Evolutionary conservation across 2,797 vertebrate species (phyloP).

Genomic region (Onychomys leucogaster): DNA sequence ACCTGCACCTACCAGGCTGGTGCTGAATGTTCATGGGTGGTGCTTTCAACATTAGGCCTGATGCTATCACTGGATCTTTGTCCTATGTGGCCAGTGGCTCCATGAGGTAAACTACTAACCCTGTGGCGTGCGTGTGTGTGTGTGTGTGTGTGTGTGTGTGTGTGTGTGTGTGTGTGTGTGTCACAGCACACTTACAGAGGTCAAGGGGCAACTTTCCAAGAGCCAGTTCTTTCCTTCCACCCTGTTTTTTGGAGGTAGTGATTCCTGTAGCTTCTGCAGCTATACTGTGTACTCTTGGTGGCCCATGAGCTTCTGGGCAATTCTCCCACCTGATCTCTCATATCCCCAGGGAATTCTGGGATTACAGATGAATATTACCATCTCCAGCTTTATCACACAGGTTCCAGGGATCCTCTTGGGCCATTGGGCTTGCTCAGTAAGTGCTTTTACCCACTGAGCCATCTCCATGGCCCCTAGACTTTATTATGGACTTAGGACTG

Average conservation of each 20-base stretch:
- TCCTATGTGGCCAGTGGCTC: slow-evolving; percentile 80
- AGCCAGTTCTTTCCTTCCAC: not conserved
- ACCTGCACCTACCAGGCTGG: slow-evolving; percentile 41
- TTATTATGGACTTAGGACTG: slow-evolving; percentile 65
- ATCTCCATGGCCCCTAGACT: not conserved
- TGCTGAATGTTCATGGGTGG: slow-evolving; percentile 76
- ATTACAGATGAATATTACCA: not conserved
- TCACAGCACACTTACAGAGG: not conserved
- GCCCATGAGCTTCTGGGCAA: not conserved
- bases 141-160: not conserved
- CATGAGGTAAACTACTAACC: slow-evolving; percentile 59
- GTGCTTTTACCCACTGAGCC: not conserved
- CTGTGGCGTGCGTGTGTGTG: not conserved
- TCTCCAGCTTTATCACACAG: not conserved
- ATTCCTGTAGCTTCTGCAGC: not conserved
- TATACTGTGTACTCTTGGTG: too few species aligned
- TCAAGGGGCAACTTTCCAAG: not conserved
- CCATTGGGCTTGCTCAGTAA: not conserved
- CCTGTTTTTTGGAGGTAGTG: not conserved
- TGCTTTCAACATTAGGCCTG: slow-evolving; percentile 77
- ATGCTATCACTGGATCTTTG: slow-evolving; percentile 77
- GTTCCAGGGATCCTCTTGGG: not conserved
- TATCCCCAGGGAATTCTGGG: not conserved
- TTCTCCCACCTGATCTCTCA: not conserved
- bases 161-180: not conserved